Base-by-base conservation (phyloP, 2,113 vertebrate genomes). In the Pluvialis apricaria region DNA sequence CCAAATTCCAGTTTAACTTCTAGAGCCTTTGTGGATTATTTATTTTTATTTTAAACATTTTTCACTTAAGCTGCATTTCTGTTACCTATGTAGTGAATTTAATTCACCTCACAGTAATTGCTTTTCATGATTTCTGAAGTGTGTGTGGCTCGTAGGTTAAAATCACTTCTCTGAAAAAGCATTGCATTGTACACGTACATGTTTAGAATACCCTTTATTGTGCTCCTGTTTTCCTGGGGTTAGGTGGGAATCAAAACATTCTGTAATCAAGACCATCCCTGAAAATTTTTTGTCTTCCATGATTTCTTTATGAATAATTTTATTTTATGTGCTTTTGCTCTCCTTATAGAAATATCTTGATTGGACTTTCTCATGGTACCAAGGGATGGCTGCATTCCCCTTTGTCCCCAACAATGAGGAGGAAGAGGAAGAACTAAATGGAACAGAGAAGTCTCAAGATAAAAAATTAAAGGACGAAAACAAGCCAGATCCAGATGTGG, bases 311-410 rank as follows among this genome's bases (percentile, higher is more conserved):
- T 58, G 60, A 82, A 78, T n/a, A 66, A 52, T 52, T 88, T 64
- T 65, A 51, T 44, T 69, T 42, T 40, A 11, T 36, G 5, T 90
- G 38, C 19, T 86, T 88, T 69, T 75, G 44, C 5, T 64, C 15
- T 84, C 40, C 29, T 83, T 82, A 10, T 52, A 99, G 99, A 98
- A 99, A 71, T 99, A 98, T 65, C 97, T 99, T 4, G 99, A 99
- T 91, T 97, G 85, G 86, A 98, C 98, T 42, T 99, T 99, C 96
- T 98, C 98, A 29, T 99, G 99, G 99, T 99, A 99, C 80, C 97
- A 97, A 2, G 99, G 99, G 22, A 97, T 99, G 86, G 96, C 97
- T 58, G 72, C 94, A 13, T 99, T 99, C 80, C 99, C 99, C 12
- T 97, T 99, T 88, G 96, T 99, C 82, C 99, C 99, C 15, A 98